These are phyloP conservation scores for Stegodyphus dumicola DNA, from an alignment of 1,140 invertebrate genomes.

Conservation along the genomic window DNA sequence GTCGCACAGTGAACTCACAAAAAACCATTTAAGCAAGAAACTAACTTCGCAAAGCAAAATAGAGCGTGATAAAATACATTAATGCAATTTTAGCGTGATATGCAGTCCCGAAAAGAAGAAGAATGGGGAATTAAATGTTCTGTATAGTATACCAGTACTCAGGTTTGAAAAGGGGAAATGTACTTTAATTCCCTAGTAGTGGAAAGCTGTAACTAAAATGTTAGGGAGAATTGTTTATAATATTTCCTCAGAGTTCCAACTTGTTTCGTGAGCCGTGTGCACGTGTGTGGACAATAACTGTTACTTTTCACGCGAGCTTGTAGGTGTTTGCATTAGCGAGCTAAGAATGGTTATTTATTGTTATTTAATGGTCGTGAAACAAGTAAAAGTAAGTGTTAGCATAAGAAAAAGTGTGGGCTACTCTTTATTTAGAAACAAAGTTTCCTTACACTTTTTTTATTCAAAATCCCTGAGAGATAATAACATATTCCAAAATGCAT, in stretches of 20 bases:
- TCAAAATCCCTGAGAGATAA: too few species aligned
- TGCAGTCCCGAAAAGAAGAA: constrained; percentile 32
- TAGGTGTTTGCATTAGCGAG: not conserved
- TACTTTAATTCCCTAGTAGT: constrained; percentile 20
- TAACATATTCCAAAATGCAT: too few species aligned
- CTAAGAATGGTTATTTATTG: constrained; percentile 25
- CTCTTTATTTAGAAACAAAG: too few species aligned
- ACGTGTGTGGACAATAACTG: constrained; percentile 37
- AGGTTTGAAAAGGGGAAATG: constrained; percentile 21
- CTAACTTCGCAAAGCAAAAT: too few species aligned
- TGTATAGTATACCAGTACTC: constrained; percentile 10
- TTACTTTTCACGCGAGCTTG: constrained; percentile 38
- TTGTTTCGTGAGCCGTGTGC: not conserved
- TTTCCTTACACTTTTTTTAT: too few species aligned
- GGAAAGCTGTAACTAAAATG: not conserved
- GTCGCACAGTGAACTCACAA: too few species aligned
- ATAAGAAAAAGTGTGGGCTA: too few species aligned
- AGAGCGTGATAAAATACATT: not conserved
- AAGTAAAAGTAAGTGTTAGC: too few species aligned
- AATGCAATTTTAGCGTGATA: constrained; percentile 53
- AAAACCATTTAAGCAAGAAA: too few species aligned
- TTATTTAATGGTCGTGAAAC: constrained; percentile 10
- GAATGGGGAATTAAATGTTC: constrained; percentile 22
- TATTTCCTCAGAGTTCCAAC: too few species aligned
- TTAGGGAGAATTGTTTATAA: too few species aligned